Evolutionary conservation across 2,888 invertebrate genomes (phyloP).

Genomic region (Creontiades dilutus): DNA sequence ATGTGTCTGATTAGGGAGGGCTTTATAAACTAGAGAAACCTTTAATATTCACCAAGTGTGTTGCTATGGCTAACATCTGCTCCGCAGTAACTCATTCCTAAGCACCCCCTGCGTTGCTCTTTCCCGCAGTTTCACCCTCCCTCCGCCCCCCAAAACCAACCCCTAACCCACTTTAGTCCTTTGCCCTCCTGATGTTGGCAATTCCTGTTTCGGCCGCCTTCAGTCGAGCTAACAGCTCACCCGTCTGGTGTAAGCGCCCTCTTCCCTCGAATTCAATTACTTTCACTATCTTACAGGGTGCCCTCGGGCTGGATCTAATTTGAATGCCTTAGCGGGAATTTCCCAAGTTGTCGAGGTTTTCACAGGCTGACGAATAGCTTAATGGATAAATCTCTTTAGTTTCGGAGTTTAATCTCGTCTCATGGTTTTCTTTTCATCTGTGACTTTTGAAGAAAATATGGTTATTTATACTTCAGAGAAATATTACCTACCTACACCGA

Average conservation of each 20-base stretch:
- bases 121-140: neutral
- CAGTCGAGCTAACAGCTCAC: constrained; percentile 31
- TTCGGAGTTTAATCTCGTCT: neutral
- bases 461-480: no score
- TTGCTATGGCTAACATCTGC: constrained; percentile 65
- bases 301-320: constrained; percentile 34
- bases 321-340: constrained; percentile 41
- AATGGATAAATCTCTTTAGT: constrained; percentile 25
- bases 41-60: constrained; percentile 65
- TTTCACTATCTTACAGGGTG: constrained; percentile 42
- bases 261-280: constrained; percentile 55
- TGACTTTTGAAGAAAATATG: neutral
- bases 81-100: constrained; percentile 61
- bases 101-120: neutral
- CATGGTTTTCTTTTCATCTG: neutral
- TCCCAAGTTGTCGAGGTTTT: constrained; percentile 48
- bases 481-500: no score
- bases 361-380: constrained; percentile 43
- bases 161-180: constrained; percentile 62
- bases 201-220: constrained; percentile 6
- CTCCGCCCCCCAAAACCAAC: constrained; percentile 17
- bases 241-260: neutral
- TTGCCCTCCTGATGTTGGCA: constrained; percentile 29
- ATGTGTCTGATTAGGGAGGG: constrained; percentile 48
- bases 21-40: constrained; percentile 62